phyloP scores from a whole-genome alignment of 2,888 invertebrate genomes.

The Tipula unca region DNA sequence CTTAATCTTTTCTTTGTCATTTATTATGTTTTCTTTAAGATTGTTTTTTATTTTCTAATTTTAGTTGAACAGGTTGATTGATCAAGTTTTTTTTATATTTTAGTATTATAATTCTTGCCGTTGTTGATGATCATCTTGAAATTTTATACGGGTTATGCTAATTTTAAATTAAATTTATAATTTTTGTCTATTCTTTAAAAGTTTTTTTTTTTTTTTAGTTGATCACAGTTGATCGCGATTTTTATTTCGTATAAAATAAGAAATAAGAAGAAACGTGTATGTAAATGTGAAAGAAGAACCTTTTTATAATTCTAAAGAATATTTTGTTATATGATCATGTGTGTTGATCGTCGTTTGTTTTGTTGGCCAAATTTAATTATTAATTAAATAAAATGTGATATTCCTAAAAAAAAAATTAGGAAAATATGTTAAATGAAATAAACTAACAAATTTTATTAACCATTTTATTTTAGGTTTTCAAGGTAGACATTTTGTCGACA shows the following conservation, averaged over 20 bases:
- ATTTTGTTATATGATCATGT: not conserved
- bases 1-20: not conserved
- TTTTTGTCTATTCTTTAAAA: not conserved
- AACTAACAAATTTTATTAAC: not conserved
- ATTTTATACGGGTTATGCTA: not conserved
- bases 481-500: not conserved
- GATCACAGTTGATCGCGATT: conserved; percentile 14
- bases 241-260: not conserved
- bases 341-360: not conserved
- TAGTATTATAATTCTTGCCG: not conserved
- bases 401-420: not conserved
- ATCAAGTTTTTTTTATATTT: not conserved
- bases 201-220: not conserved
- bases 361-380: not conserved
- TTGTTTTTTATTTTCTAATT: not conserved
- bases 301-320: not conserved
- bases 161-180: not conserved
- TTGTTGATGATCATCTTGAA: conserved; percentile 14
- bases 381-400: not conserved
- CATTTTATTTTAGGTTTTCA: not conserved
- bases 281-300: not conserved
- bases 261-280: not conserved
- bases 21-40: not conserved
- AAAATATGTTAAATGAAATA: not conserved
- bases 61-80: not conserved